Conservation (phyloP, 2,888 invertebrate species). For the Ichneumoninae sp. region DNA sequence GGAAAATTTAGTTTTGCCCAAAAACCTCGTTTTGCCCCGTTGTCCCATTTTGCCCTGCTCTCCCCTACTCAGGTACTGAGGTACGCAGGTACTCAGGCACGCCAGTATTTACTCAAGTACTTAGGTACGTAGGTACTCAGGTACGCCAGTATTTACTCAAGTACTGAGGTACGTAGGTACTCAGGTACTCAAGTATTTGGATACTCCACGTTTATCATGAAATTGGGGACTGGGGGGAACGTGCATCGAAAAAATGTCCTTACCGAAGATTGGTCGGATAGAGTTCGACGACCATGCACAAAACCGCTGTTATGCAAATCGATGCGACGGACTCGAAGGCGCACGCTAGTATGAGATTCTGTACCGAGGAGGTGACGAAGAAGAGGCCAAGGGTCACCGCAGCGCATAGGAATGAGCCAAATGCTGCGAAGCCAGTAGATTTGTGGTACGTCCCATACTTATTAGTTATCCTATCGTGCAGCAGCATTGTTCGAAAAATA, state of each 20-base stretch:
- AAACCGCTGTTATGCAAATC: constrained; percentile 91
- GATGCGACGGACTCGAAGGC: constrained; percentile 92
- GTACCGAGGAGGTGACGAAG: constrained; percentile 90
- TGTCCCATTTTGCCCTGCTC: too few species aligned
- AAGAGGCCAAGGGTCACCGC: constrained; percentile 90
- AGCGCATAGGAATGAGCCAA: constrained; percentile 90
- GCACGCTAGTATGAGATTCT: constrained; percentile 91
- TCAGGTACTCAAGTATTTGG: not conserved
- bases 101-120: not conserved
- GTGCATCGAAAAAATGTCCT: constrained; percentile 50
- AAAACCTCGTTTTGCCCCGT: too few species aligned
- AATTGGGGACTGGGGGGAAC: not conserved
- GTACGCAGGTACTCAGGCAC: not conserved
- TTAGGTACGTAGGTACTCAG: not conserved
- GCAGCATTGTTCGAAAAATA: not conserved
- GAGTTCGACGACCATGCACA: constrained; percentile 91
- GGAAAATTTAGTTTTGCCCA: too few species aligned
- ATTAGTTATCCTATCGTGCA: constrained; percentile 3
- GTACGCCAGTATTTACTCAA: too few species aligned
- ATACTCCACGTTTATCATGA: not conserved
- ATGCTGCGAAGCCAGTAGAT: constrained; percentile 85
- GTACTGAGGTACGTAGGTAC: not conserved
- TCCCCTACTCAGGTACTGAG: not conserved
- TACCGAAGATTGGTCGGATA: constrained; percentile 93
- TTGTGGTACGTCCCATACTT: not conserved